phyloP scores from a whole-genome alignment of 2,797 vertebrate species.

The Eurystomus glaucurus region DNA sequence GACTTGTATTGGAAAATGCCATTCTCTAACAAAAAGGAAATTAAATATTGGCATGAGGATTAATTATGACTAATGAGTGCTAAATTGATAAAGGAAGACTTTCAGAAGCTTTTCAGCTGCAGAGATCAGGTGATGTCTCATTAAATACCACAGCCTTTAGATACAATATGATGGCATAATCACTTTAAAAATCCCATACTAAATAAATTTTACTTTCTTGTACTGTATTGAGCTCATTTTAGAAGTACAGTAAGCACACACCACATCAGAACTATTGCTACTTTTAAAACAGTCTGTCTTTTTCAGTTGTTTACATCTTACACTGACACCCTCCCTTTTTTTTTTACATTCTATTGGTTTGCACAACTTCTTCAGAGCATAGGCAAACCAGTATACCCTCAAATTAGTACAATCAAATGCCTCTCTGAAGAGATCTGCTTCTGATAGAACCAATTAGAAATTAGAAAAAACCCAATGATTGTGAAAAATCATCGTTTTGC shows the following conservation, averaged over 20 bases:
- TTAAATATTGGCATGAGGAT: background rate
- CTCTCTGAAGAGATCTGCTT: background rate
- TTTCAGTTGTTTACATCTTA: background rate
- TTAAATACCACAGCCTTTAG: background rate
- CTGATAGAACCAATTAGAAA: background rate
- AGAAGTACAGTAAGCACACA: background rate
- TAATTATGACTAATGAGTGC: background rate
- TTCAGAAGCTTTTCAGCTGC: background rate
- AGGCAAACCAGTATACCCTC: background rate
- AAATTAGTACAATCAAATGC: background rate
- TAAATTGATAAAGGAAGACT: background rate
- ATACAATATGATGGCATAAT: background rate
- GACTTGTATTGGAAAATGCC: background rate
- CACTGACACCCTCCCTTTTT: rapidly evolving
- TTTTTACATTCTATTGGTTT: background rate
- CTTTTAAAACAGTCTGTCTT: background rate
- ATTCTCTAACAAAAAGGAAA: slow-evolving; percentile 16
- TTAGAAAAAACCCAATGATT: background rate
- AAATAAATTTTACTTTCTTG: background rate
- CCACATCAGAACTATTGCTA: background rate
- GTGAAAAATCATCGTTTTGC: background rate
- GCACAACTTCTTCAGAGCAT: background rate
- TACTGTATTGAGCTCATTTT: background rate
- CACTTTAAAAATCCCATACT: background rate
- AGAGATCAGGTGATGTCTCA: background rate